Base-by-base conservation (phyloP, 2,113 vertebrate species). In the Oenanthe melanoleuca region DNA sequence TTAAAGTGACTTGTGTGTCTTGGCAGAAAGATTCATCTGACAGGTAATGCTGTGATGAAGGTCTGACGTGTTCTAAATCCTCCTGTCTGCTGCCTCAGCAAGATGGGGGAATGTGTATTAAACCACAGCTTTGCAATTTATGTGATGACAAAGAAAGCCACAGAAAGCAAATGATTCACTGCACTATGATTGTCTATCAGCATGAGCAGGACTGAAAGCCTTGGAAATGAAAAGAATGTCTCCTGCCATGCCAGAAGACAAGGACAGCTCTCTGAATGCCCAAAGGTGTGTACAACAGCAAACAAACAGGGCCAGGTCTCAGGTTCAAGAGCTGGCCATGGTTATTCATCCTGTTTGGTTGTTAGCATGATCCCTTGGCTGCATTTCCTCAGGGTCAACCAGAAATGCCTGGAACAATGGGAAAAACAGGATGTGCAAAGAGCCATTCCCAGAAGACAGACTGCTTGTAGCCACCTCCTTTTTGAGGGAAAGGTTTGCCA, bases 81-180 rank as follows among this genome's bases (percentile, higher is more conserved):
- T 77, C 56, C 79, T 83, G 21, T 44, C 42, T 95, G 82, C 92
- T 94, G 80, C 79, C 66, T 92, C 88, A 95, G 88, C 50, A 0
- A 86, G 88, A 80, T 31, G 23, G 29, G 15, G 1, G 12, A 57
- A 86, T 25, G 47, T n/a, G 26, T 63, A 63, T 73, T 80, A 94
- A 96, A 92, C 59, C 50, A 66, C 74, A 83, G 33, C 42, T 80
- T 80, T 90, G 64, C 63, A 83, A 95, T 77, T 82, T 86, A 63
- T 86, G 38, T 73, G 64, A 59, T 73, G 79, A 89, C 80, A 86
- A 65, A 92, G 53, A 52, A 85, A 89, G 50, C n/a, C 50, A 53
- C 37, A 85, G 81, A 89, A 93, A 92, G 50, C 37, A 45, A 77
- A 37, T 70, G 60, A 86, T 88, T 70, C 63, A 66, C 61, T 73